A percentile compares a stretch with the other conserved stretches of the same genome.
phyloP scores from a whole-genome alignment of 2,113 vertebrate genomes.

The Osmerus mordax region DNA sequence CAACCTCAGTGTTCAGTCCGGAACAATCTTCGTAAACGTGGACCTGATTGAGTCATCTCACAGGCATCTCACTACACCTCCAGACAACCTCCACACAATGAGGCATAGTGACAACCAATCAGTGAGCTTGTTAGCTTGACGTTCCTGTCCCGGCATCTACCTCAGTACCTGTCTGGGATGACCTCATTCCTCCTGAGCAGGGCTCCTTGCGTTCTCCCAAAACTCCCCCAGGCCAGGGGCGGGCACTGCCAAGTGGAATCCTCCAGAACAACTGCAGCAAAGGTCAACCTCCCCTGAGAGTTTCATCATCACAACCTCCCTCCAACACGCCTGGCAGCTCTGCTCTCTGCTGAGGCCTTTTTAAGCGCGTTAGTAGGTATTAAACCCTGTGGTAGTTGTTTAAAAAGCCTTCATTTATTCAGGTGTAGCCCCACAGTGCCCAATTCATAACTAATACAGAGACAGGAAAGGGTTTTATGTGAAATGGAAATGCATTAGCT shows the following conservation, averaged over 20 bases:
- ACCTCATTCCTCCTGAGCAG: constrained; percentile 60
- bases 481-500: constrained; percentile 34
- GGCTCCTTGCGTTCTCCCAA: constrained; percentile 46
- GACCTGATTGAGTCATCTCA: no score
- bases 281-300: neutral
- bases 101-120: no score
- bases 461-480: constrained; percentile 30
- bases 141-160: no score
- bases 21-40: no score
- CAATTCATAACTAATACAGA: constrained; percentile 31
- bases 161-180: constrained; percentile 31
- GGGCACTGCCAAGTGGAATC: constrained; percentile 49
- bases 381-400: constrained; percentile 2
- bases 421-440: constrained; percentile 21
- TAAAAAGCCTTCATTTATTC: constrained; percentile 20
- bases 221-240: constrained; percentile 43
- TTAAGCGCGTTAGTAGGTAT: constrained; percentile 13
- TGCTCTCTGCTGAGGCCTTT: neutral
- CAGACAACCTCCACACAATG: no score
- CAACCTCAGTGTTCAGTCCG: no score
- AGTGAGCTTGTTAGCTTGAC: neutral
- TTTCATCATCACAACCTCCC: constrained; percentile 4
- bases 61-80: no score
- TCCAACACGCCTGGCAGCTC: neutral
- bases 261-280: constrained; percentile 1